A percentile compares a stretch with the other conserved stretches of the same genome.
Conservation (phyloP, 2,888 invertebrate genomes). For the Caenorhabditis zanzibari region DNA sequence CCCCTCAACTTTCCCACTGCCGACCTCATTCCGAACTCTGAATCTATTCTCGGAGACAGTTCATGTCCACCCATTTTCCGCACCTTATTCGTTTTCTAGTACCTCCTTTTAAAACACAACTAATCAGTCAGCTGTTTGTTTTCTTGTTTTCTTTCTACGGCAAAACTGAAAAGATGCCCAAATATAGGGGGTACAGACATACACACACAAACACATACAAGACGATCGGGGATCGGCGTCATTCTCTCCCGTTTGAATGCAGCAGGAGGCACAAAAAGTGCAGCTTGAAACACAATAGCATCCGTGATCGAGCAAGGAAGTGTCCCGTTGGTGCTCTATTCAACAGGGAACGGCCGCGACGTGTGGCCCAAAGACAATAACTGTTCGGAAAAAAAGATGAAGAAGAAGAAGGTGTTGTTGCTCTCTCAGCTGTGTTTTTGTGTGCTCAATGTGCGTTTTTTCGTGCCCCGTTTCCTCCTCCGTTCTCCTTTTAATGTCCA, state of each 20-base stretch:
- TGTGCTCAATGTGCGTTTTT: slow-evolving; percentile 60
- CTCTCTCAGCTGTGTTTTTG: slow-evolving; percentile 59
- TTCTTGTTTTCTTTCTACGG: slow-evolving; percentile 25
- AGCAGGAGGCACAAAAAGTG: slow-evolving; percentile 50
- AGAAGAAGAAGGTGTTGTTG: slow-evolving; percentile 30
- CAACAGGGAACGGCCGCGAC: slow-evolving; percentile 51
- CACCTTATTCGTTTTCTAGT: slow-evolving; percentile 36
- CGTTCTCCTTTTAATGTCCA: slow-evolving; percentile 35
- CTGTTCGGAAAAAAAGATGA: slow-evolving; percentile 33
- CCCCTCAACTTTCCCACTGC: background rate
- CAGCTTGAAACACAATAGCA: slow-evolving; percentile 66
- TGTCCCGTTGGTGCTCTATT: slow-evolving; percentile 35
- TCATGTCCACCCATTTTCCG: slow-evolving; percentile 5
- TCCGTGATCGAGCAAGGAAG: slow-evolving; percentile 64
- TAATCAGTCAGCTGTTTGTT: slow-evolving; percentile 62
- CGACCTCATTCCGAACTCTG: background rate
- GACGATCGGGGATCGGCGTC: slow-evolving; percentile 57
- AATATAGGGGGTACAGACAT: slow-evolving; percentile 47
- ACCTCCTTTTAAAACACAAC: slow-evolving; percentile 21
- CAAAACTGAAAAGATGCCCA: slow-evolving; percentile 35
- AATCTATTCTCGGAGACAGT: slow-evolving; percentile 45
- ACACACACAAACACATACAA: background rate
- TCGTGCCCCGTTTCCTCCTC: slow-evolving; percentile 46
- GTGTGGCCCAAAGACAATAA: slow-evolving; percentile 63
- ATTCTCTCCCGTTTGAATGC: slow-evolving; percentile 28